A percentile compares a stretch with the other conserved stretches of the same genome.
These are phyloP conservation scores for Acleris laterana DNA, from an alignment of 2,888 invertebrate genomes.

Conservation along the genomic window DNA sequence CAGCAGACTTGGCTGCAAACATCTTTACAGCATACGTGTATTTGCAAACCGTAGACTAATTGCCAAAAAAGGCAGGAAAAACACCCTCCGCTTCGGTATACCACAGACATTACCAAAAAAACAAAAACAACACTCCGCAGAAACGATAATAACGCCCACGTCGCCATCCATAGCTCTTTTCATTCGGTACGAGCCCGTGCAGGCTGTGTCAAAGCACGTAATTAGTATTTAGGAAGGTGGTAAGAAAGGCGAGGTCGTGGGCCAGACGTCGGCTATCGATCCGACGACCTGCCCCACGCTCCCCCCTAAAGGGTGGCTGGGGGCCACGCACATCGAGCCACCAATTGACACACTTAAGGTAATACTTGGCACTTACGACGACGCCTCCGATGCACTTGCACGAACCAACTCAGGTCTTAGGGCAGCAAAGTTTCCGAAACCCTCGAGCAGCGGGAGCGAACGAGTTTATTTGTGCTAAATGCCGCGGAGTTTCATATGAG, in stretches of 20 bases:
- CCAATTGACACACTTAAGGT: constrained; percentile 84
- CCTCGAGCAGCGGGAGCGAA: constrained; percentile 14
- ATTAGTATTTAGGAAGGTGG: constrained; percentile 85
- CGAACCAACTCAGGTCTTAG: constrained; percentile 42
- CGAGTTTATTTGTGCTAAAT: constrained; percentile 22
- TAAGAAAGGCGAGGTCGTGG: constrained; percentile 84
- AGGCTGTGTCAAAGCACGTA: constrained; percentile 84
- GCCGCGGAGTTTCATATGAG: constrained; percentile 13
- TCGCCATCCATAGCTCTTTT: constrained; percentile 75
- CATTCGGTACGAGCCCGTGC: constrained; percentile 75
- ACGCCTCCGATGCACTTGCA: constrained; percentile 60
- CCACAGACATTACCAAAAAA: constrained; percentile 64
- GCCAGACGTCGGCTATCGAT: constrained; percentile 88
- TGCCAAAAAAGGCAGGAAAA: constrained; percentile 33
- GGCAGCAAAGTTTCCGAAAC: constrained; percentile 30
- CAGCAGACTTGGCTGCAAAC: background rate
- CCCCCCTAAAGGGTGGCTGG: constrained; percentile 62
- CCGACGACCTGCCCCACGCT: constrained; percentile 84
- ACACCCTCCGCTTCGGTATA: constrained; percentile 42
- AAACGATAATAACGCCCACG: constrained; percentile 75
- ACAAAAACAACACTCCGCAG: constrained; percentile 60
- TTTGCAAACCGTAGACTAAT: constrained; percentile 34
- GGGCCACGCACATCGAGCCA: constrained; percentile 81
- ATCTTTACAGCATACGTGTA: background rate
- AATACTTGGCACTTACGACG: constrained; percentile 77